phyloP scores from a whole-genome alignment of 2,797 vertebrate genomes.

The Mallotus villosus region DNA sequence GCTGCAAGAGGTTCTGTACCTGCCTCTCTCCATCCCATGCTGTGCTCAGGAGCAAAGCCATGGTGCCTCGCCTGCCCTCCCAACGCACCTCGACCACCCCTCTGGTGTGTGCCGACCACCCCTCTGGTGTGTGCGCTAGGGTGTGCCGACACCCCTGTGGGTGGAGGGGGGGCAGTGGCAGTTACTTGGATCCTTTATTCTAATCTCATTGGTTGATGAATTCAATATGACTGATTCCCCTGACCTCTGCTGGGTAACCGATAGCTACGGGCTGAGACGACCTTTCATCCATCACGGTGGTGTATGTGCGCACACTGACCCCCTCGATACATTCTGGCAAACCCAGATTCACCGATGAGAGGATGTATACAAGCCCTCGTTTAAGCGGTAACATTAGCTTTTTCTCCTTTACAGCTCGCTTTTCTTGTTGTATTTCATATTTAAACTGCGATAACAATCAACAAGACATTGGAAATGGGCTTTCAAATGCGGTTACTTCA shows the following conservation, averaged over 20 bases:
- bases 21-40: constrained; percentile 9
- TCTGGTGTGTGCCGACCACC: neutral
- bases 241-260: constrained; percentile 18
- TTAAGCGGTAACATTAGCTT: neutral
- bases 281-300: constrained; percentile 27
- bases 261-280: constrained; percentile 26
- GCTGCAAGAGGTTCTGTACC: neutral
- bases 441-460: no score
- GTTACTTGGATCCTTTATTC: neutral
- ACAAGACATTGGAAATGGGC: no score
- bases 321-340: neutral
- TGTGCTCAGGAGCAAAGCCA: constrained; percentile 18
- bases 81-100: neutral
- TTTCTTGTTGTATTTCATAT: neutral
- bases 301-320: neutral
- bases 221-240: constrained; percentile 26
- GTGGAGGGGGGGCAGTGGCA: no score
- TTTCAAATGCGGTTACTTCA: no score
- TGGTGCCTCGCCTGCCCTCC: neutral
- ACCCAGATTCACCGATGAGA: neutral
- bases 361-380: neutral
- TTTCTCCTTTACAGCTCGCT: neutral
- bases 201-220: neutral
- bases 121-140: neutral
- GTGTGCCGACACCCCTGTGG: neutral